A percentile compares a stretch with the other conserved stretches of the same genome.
phyloP scores from a whole-genome alignment of 2,888 invertebrate species.

The Tipula unca region DNA sequence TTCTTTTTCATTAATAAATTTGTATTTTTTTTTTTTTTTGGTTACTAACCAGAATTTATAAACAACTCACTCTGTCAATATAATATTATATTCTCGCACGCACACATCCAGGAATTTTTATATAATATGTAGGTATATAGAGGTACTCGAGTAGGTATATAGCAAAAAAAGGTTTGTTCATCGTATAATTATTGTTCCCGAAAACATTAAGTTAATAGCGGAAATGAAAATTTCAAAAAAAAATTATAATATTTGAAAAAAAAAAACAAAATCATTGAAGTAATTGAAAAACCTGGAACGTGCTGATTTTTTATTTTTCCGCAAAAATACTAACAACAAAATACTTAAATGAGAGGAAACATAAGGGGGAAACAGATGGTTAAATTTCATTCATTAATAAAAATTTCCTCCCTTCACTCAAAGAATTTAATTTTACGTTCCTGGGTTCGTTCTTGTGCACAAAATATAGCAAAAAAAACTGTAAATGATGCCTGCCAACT shows the following conservation, averaged over 20 bases:
- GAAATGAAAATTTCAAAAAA: background rate
- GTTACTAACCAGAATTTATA: background rate
- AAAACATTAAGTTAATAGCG: background rate
- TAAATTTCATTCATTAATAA: background rate
- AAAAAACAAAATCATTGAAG: background rate
- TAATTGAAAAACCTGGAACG: slow-evolving; percentile 14
- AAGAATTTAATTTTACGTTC: background rate
- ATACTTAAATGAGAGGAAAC: background rate
- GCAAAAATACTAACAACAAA: background rate
- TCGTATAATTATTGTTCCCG: background rate
- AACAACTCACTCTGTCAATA: background rate
- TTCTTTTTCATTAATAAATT: background rate
- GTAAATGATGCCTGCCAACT: slow-evolving; percentile 8
- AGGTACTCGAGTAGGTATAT: background rate
- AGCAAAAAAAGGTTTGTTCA: background rate
- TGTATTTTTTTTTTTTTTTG: background rate
- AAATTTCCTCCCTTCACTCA: background rate
- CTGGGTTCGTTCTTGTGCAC: background rate
- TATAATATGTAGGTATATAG: too few relatives aligned
- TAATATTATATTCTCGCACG: background rate
- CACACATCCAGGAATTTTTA: background rate
- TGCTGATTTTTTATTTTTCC: background rate
- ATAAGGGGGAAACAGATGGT: slow-evolving; percentile 4
- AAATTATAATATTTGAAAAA: background rate
- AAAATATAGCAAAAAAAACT: background rate